Evolutionary conservation across 2,888 invertebrate species (phyloP).

Genomic region (Drepanosiphum platanoidis): DNA sequence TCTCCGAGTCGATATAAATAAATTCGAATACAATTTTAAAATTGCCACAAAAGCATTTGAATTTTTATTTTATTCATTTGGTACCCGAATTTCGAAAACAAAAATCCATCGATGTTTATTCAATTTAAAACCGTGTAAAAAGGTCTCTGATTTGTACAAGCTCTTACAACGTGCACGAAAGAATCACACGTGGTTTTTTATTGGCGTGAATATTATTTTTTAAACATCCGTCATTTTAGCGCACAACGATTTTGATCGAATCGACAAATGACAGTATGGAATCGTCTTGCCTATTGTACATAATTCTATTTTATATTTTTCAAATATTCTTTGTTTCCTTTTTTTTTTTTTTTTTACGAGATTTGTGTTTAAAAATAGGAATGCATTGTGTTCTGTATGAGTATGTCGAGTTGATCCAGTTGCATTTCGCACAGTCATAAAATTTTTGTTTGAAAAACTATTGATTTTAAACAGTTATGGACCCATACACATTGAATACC

Average conservation of each 20-base stretch:
- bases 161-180: neutral
- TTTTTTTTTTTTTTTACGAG: neutral
- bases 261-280: too few species aligned
- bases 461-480: neutral
- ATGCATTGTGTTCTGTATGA: neutral
- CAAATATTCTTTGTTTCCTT: neutral
- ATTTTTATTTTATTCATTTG: too few species aligned
- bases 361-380: neutral
- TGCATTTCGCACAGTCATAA: neutral
- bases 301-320: neutral
- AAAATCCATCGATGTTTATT: neutral
- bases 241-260: too few species aligned
- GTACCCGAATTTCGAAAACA: too few species aligned
- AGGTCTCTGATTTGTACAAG: too few species aligned
- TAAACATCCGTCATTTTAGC: neutral
- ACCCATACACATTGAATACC: neutral
- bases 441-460: neutral
- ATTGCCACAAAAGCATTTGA: neutral
- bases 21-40: neutral
- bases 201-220: too few species aligned
- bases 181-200: neutral
- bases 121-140: neutral
- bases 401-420: too few species aligned
- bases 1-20: neutral
- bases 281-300: neutral